A percentile compares a stretch with the other conserved stretches of the same genome.
phyloP scores from a whole-genome alignment of 2,797 vertebrate species.

The Crocidura indochinensis region DNA sequence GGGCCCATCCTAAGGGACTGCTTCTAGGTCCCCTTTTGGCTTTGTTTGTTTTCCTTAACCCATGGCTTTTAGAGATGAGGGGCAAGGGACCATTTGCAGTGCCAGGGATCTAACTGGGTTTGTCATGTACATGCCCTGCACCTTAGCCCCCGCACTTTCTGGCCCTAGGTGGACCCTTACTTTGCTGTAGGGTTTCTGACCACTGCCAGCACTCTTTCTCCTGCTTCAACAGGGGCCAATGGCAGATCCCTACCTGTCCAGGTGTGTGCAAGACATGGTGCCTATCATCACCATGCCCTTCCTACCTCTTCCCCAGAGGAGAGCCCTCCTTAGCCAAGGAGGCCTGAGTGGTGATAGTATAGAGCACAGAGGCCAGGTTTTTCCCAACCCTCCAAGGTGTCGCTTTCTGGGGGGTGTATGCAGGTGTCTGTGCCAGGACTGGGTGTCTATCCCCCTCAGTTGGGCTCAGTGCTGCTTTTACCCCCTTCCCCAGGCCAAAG shows the following conservation, averaged over 20 bases:
- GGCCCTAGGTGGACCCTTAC: accelerated
- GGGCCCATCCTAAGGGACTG: neutral
- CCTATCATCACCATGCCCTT: neutral
- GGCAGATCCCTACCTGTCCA: neutral
- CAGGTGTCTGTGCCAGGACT: neutral
- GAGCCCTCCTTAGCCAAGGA: neutral
- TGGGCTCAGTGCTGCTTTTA: neutral
- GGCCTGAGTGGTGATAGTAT: accelerated
- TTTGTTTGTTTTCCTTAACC: too few relatives aligned
- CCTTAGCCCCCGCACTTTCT: too few relatives aligned
- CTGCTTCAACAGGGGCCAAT: neutral
- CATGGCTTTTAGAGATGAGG: too few relatives aligned
- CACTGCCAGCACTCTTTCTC: neutral
- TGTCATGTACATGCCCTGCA: too few relatives aligned
- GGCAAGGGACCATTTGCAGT: too few relatives aligned
- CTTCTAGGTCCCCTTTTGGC: neutral
- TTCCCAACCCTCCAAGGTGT: neutral
- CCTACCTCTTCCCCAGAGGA: neutral
- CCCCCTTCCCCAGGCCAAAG: constrained; percentile 93
- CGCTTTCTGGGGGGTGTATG: accelerated
- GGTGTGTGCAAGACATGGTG: accelerated
- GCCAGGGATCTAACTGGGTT: too few relatives aligned
- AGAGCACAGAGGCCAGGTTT: accelerated
- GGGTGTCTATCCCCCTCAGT: neutral
- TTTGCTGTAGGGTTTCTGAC: neutral